These are phyloP conservation scores for Hirtodrosophila duncani DNA, from an alignment of 2,888 invertebrate genomes.

Conservation along the genomic window DNA sequence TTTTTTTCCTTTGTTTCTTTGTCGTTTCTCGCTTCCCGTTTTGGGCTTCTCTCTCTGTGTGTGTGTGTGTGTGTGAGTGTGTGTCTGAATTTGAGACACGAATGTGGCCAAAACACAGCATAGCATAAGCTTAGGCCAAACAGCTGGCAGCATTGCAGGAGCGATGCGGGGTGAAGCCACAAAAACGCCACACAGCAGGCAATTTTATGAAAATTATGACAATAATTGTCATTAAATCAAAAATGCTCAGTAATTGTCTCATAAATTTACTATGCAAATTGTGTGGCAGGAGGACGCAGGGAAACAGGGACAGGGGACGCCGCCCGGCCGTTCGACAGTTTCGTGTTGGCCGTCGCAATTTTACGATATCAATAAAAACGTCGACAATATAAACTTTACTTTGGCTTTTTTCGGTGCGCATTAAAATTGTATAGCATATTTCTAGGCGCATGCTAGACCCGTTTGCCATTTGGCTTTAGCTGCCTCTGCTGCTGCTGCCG, in stretches of 20 bases:
- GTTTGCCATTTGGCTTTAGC: slow-evolving; percentile 26
- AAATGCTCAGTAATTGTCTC: slow-evolving; percentile 73
- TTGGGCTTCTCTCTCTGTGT: slow-evolving; percentile 6
- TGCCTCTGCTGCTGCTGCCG: slow-evolving; percentile 14
- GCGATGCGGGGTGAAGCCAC: neutral
- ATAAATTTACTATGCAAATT: slow-evolving; percentile 73
- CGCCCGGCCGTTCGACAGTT: slow-evolving; percentile 21
- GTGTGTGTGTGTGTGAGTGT: slow-evolving; percentile 8
- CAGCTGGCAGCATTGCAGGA: neutral
- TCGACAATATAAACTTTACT: slow-evolving; percentile 71
- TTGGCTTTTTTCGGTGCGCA: slow-evolving; percentile 43
- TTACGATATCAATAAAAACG: slow-evolving; percentile 72
- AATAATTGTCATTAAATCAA: slow-evolving; percentile 75
- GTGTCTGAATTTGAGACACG: slow-evolving; percentile 37
- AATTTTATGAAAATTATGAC: slow-evolving; percentile 73
- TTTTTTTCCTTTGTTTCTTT: slow-evolving; percentile 22
- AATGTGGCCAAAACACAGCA: slow-evolving; percentile 57
- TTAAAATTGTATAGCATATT: slow-evolving; percentile 70
- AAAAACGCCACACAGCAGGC: slow-evolving; percentile 49
- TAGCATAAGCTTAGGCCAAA: slow-evolving; percentile 48
- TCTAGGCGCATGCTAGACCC: slow-evolving; percentile 68
- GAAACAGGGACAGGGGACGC: neutral
- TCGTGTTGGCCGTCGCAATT: slow-evolving; percentile 62
- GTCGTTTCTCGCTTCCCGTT: slow-evolving; percentile 15
- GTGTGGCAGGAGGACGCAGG: slow-evolving; percentile 33